These are phyloP conservation scores for Tragelaphus buxtoni DNA, from an alignment of 2,113 vertebrate genomes.

Conservation along the genomic window DNA sequence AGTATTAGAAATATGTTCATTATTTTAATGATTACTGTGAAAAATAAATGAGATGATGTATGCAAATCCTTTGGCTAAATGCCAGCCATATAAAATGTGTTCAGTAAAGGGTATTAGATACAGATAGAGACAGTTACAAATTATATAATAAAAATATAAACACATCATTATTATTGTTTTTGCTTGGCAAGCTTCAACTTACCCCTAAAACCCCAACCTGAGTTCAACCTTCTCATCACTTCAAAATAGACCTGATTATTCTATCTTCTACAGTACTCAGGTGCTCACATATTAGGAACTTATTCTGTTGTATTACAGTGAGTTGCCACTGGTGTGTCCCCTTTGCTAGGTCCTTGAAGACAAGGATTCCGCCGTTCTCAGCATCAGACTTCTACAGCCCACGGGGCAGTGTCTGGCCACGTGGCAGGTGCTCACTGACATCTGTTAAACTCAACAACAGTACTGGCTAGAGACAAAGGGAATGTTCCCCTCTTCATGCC, in stretches of 20 bases:
- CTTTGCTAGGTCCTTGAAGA: neutral
- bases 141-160: neutral
- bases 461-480: constrained; percentile 19
- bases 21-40: neutral
- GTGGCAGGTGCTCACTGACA: neutral
- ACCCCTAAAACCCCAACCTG: neutral
- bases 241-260: neutral
- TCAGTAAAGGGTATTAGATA: neutral
- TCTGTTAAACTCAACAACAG: constrained; percentile 25
- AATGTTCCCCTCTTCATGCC: constrained; percentile 34
- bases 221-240: neutral
- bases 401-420: neutral
- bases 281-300: neutral
- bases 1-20: neutral
- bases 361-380: neutral
- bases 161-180: neutral
- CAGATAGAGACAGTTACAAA: neutral
- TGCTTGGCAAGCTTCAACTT: neutral
- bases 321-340: neutral
- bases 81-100: neutral
- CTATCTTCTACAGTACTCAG: neutral
- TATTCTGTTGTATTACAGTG: neutral
- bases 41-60: neutral
- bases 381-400: neutral
- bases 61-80: neutral